These are phyloP conservation scores for Zaprionus bogoriensis DNA, from an alignment of 2,888 invertebrate species.

Conservation along the genomic window DNA sequence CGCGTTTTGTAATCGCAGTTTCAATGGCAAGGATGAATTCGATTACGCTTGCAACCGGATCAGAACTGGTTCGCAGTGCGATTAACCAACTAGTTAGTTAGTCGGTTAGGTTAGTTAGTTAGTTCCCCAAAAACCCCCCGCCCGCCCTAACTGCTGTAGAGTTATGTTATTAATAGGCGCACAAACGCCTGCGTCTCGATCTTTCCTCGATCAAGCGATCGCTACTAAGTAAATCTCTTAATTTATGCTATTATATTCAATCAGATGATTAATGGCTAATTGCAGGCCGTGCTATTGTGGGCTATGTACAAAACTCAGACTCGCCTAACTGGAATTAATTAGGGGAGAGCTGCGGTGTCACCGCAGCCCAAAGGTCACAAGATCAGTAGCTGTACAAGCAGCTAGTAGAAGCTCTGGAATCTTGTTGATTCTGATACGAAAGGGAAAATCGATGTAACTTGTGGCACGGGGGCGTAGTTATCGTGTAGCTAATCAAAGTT, in stretches of 20 bases:
- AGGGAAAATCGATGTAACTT: background rate
- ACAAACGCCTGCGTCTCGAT: too few relatives aligned
- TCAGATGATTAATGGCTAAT: conserved; percentile 44
- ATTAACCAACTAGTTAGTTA: background rate
- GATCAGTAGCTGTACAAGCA: too few relatives aligned
- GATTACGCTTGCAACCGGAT: conserved; percentile 1
- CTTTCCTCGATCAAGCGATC: too few relatives aligned
- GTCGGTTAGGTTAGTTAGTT: background rate
- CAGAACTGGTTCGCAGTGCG: background rate
- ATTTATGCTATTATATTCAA: conserved; percentile 52
- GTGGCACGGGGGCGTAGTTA: too few relatives aligned
- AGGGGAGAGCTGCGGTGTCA: background rate
- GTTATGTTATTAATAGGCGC: too few relatives aligned
- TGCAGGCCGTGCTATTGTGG: conserved; percentile 4
- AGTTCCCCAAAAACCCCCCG: too few relatives aligned
- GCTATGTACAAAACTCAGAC: conserved; percentile 8
- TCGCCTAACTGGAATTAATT: conserved; percentile 14
- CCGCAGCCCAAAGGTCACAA: background rate
- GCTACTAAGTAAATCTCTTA: conserved; percentile 5
- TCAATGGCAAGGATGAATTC: conserved; percentile 4
- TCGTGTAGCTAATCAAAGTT: too few relatives aligned
- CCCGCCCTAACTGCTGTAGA: too few relatives aligned
- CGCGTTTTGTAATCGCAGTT: conserved; percentile 7
- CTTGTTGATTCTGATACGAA: background rate
- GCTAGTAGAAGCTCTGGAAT: too few relatives aligned